These are phyloP conservation scores for Platynereis dumerilii DNA, from an alignment of 2,888 invertebrate genomes.

Conservation along the genomic window DNA sequence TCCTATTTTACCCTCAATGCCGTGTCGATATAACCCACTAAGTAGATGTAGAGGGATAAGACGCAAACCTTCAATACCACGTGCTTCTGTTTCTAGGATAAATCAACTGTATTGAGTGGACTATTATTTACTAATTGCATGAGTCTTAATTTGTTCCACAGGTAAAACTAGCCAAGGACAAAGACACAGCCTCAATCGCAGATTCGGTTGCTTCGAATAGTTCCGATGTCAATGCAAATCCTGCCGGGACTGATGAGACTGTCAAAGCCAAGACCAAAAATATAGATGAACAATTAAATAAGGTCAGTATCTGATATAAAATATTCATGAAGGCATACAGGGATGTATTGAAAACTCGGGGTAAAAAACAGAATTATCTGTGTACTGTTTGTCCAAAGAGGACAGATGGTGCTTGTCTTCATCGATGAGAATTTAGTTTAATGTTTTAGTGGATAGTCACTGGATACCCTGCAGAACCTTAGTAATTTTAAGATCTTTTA, in stretches of 20 bases:
- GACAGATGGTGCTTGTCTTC: too few species aligned
- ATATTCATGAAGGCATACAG: neutral
- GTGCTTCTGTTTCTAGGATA: neutral
- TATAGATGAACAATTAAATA: conserved; percentile 51
- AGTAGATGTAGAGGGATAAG: neutral
- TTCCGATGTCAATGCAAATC: neutral
- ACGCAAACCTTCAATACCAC: neutral
- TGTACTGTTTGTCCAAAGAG: too few species aligned
- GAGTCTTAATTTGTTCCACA: too few species aligned
- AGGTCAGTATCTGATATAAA: conserved; percentile 22
- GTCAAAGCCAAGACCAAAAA: conserved; percentile 53
- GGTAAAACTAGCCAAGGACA: conserved; percentile 48
- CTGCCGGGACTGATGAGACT: conserved; percentile 26
- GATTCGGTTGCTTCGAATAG: neutral
- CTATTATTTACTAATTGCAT: too few species aligned
- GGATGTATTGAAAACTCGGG: too few species aligned
- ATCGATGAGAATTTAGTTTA: too few species aligned
- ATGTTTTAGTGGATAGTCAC: too few species aligned
- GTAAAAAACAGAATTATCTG: too few species aligned
- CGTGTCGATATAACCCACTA: neutral
- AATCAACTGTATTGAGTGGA: too few species aligned
- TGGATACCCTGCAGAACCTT: too few species aligned
- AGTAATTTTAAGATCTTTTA: too few species aligned
- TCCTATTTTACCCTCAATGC: neutral
- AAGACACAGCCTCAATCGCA: neutral